phyloP scores from a whole-genome alignment of 2,888 invertebrate genomes.

The Hyposoter dolosus region DNA sequence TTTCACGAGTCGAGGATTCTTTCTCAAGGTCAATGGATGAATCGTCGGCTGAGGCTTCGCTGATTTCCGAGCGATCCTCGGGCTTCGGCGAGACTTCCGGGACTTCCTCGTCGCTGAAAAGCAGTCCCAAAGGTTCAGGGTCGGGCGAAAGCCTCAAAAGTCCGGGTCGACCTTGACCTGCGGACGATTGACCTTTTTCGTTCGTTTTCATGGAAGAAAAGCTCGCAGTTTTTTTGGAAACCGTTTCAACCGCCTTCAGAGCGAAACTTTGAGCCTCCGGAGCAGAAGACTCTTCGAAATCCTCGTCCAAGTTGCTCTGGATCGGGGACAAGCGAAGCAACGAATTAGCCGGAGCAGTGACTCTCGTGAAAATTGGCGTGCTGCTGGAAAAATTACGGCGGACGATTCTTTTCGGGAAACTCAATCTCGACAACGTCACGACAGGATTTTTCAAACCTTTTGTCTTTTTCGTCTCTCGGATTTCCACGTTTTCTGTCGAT shows the following conservation, averaged over 20 bases:
- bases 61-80: background rate
- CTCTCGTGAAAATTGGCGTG: slow-evolving; percentile 69
- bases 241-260: background rate
- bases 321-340: slow-evolving; percentile 73
- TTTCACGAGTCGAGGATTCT: slow-evolving; percentile 38
- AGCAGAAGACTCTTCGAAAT: background rate
- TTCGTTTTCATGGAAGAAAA: background rate
- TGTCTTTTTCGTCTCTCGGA: background rate
- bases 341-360: slow-evolving; percentile 9
- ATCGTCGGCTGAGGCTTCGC: slow-evolving; percentile 8
- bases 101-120: slow-evolving; percentile 50
- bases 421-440: slow-evolving; percentile 34
- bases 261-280: background rate
- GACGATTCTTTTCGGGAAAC: background rate
- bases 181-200: background rate
- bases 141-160: slow-evolving; percentile 47
- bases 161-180: background rate
- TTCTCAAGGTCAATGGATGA: background rate
- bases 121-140: slow-evolving; percentile 29
- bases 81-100: background rate
- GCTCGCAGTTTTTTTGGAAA: background rate
- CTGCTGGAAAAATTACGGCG: slow-evolving; percentile 69
- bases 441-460: slow-evolving; percentile 39
- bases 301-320: background rate
- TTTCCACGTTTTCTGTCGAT: background rate